Evolutionary conservation across 1,140 invertebrate genomes (phyloP), one percentile per base, ranked within the genome.

Genomic region (Zaprionus tsacasi): DNA sequence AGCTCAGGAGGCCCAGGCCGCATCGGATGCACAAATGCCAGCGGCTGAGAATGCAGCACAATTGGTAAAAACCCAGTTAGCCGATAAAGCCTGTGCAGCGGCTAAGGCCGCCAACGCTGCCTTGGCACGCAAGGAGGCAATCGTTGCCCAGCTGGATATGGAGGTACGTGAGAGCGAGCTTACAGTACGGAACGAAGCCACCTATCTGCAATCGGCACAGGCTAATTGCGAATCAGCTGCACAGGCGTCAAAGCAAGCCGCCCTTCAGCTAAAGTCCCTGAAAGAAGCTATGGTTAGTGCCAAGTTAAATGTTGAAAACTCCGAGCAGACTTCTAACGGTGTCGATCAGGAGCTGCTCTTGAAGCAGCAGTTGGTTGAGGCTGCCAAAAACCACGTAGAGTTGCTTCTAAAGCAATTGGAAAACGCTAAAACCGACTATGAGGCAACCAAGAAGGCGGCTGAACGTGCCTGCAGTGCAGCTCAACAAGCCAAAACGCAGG

Each of bases 61-160:
- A 27, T 91, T 95, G 93, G 95, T 95, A 3, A 95, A 95, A 89
- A 93, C 93, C 3, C 94, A 95, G 85, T 76, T 96, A 45, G 95
- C 95, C 0, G 94, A 95, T 27, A 95, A 95, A 82, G 95, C 95
- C 0, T 70, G 94, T 7, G 94, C 95, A 70, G 95, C 95, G 8
- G 95, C 95, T 0, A 95, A 95, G 87, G 95, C 95, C 1, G 95
- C 95, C 0, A 94, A 95, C 70, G 95, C 95, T 0, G 95, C 94
- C 0, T 85, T 95, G 1, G 93, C 95, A 2, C 94, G 94, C 0
- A 96, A 95, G 70, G 93, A 95, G 76, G 93, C 94, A 36, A 93
- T 95, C 6, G 93, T 95, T 0, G 94, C 95, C 52, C 94, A 95
- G 57, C 78, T 95, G 3, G 93, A 94, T 40, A 93, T 94, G 40